Evolutionary conservation across 2,113 vertebrate genomes (phyloP).

Genomic region (sheep (Ovis aries)): DNA sequence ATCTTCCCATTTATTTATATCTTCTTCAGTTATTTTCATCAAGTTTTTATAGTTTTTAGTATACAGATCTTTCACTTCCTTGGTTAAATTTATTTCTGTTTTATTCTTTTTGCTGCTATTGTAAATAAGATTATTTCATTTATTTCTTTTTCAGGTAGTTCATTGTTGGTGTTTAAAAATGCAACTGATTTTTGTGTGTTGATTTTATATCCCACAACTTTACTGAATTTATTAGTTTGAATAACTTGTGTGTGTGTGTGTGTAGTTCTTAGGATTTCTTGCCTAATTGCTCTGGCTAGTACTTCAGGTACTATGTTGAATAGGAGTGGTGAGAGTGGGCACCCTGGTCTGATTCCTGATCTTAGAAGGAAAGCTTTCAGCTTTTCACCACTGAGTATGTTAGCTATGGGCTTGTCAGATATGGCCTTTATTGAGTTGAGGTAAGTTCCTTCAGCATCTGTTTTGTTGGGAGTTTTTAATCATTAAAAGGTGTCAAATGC

Average conservation of each 20-base stretch:
- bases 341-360: not conserved
- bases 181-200: not conserved
- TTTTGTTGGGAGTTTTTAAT: not conserved
- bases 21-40: not conserved
- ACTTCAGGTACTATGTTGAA: not conserved
- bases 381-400: not conserved
- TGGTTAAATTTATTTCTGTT: not conserved
- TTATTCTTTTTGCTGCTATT: not conserved
- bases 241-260: not conserved
- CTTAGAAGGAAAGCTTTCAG: not conserved
- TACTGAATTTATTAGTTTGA: not conserved
- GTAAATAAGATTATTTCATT: not conserved
- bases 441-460: not conserved
- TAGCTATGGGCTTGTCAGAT: not conserved
- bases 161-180: not conserved
- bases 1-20: not conserved
- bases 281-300: not conserved
- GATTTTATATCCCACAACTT: not conserved
- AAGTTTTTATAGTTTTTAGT: not conserved
- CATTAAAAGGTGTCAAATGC: not conserved
- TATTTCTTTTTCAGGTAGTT: not conserved
- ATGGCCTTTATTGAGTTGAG: not conserved
- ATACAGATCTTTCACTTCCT: not conserved
- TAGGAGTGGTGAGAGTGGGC: no score
- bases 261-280: not conserved